Percentiles rank a stretch among this genome's conserved stretches.
These are phyloP conservation scores for Drosophila biarmipes DNA, from an alignment of 1,140 invertebrate species.

Conservation along the genomic window DNA sequence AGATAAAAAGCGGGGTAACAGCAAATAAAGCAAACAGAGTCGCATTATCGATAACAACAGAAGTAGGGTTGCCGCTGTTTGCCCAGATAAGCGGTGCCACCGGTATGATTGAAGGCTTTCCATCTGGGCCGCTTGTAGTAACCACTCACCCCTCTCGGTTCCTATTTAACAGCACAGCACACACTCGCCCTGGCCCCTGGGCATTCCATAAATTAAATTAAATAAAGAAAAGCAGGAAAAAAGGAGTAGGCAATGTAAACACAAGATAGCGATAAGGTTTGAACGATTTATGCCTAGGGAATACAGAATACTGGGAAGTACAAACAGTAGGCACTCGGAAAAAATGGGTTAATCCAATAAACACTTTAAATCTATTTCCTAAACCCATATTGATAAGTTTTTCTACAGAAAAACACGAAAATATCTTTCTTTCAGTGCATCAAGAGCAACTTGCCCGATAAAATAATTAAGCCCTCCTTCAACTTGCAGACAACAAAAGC, in stretches of 20 bases:
- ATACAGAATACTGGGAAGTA: conserved; percentile 32
- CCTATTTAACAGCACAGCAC: conserved; percentile 8
- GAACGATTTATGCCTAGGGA: conserved; percentile 69
- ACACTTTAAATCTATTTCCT: neutral
- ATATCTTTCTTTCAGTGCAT: conserved; percentile 9
- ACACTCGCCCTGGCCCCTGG: conserved; percentile 25
- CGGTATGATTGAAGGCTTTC: conserved; percentile 71
- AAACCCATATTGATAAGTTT: neutral
- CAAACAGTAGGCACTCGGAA: conserved; percentile 33
- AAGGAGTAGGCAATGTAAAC: conserved; percentile 54
- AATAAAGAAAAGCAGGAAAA: conserved; percentile 46
- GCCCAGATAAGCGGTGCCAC: conserved; percentile 68
- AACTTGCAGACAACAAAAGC: conserved; percentile 38
- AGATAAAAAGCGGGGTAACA: conserved; percentile 41
- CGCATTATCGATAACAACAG: conserved; percentile 62
- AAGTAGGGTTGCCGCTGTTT: conserved; percentile 43
- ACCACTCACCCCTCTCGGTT: conserved; percentile 1
- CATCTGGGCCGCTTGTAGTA: conserved; percentile 44
- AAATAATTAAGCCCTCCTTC: conserved; percentile 64
- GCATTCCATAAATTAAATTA: conserved; percentile 55
- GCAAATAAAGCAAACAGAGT: conserved; percentile 37
- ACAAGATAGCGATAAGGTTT: conserved; percentile 67
- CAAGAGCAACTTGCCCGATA: conserved; percentile 50
- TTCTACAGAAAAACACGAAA: neutral
- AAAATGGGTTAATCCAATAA: neutral